These are phyloP conservation scores for Liolophura sinensis DNA, from an alignment of 1,140 invertebrate species.

Conservation along the genomic window DNA sequence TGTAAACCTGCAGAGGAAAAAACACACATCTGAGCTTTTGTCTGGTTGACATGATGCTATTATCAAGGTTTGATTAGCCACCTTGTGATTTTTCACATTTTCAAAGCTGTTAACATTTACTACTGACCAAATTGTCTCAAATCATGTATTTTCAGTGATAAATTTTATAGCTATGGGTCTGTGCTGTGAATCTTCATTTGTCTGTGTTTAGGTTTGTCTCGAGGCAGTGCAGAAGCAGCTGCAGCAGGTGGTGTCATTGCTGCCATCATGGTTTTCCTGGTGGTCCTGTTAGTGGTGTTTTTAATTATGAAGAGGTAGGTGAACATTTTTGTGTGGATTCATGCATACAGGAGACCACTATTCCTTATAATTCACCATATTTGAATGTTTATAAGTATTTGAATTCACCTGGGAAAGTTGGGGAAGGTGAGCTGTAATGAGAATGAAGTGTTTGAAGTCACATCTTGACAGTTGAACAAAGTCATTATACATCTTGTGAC, in stretches of 20 bases:
- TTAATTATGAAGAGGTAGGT: constrained; percentile 19
- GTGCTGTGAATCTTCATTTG: background rate
- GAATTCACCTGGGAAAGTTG: background rate
- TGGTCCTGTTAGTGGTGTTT: constrained; percentile 13
- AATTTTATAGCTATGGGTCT: background rate
- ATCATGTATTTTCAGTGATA: background rate
- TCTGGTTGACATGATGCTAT: too few relatives aligned
- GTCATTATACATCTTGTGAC: too few relatives aligned
- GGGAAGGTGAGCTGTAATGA: constrained; percentile 4
- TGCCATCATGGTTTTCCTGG: constrained; percentile 4
- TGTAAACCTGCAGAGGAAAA: too few relatives aligned
- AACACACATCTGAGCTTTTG: background rate
- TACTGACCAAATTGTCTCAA: too few relatives aligned
- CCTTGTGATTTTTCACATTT: too few relatives aligned
- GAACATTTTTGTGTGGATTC: background rate
- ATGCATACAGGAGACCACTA: too few relatives aligned
- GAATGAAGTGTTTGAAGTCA: too few relatives aligned
- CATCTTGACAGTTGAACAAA: too few relatives aligned
- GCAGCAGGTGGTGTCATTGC: constrained; percentile 12
- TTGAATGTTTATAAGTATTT: too few relatives aligned
- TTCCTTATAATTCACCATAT: too few relatives aligned
- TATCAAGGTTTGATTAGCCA: too few relatives aligned
- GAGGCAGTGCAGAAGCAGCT: background rate
- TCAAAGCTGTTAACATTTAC: too few relatives aligned
- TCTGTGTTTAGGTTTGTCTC: background rate